Evolutionary conservation across 2,113 vertebrate species (phyloP).

Genomic region (Mormyrus lacerda): DNA sequence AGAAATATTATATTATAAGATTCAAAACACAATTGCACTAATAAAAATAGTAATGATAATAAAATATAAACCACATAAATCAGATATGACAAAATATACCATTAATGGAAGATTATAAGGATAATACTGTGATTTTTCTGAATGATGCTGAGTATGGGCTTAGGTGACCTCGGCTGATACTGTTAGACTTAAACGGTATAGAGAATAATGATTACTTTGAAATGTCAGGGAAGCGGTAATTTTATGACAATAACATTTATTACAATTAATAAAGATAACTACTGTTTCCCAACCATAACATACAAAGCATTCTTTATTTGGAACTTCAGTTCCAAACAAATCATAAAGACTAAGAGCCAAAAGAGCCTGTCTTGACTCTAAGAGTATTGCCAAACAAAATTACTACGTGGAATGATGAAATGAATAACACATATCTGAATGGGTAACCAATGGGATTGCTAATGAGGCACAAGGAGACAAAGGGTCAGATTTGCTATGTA

Average conservation of each 20-base stretch:
- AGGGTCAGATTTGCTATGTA: slow-evolving; percentile 40
- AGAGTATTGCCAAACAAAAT: slow-evolving; percentile 66
- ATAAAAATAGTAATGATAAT: background rate
- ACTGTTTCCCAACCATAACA: background rate
- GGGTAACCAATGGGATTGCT: slow-evolving; percentile 34
- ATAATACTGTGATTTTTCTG: background rate
- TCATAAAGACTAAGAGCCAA: background rate
- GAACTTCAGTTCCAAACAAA: background rate
- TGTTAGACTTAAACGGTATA: background rate
- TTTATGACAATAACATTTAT: background rate
- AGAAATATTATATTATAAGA: background rate
- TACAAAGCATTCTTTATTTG: background rate
- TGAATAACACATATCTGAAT: slow-evolving; percentile 57
- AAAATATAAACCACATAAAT: background rate
- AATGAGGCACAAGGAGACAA: slow-evolving; percentile 52
- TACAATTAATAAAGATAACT: background rate
- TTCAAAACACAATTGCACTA: background rate
- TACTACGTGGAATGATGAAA: slow-evolving; percentile 55
- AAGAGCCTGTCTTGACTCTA: slow-evolving; percentile 48
- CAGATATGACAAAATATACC: background rate
- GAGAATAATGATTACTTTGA: background rate
- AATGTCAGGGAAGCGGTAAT: background rate
- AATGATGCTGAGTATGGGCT: background rate
- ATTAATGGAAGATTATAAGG: background rate
- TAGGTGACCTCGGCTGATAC: background rate